These are phyloP conservation scores for Stegodyphus mimosarum DNA, from an alignment of 1,140 invertebrate species.

Conservation along the genomic window DNA sequence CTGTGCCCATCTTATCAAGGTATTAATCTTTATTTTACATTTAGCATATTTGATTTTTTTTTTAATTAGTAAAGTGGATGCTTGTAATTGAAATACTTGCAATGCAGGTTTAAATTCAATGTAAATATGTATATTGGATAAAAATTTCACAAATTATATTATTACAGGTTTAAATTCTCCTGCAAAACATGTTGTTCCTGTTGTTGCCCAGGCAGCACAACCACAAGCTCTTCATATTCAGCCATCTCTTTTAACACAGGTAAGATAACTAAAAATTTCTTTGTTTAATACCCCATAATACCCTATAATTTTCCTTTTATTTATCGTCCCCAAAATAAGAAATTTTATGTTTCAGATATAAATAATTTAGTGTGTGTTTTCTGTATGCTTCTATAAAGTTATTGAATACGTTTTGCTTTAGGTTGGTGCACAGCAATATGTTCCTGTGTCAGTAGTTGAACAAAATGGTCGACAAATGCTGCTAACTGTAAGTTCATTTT, in stretches of 20 bases:
- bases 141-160: background rate
- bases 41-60: too few species aligned
- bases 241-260: constrained; percentile 70
- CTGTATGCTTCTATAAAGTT: too few species aligned
- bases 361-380: too few species aligned
- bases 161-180: constrained; percentile 76
- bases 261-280: constrained; percentile 47
- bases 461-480: constrained; percentile 71
- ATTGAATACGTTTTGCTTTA: constrained; percentile 48
- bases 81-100: too few species aligned
- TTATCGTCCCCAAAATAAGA: too few species aligned
- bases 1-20: constrained; percentile 86
- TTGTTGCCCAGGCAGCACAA: constrained; percentile 75
- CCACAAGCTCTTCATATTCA: constrained; percentile 75
- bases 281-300: background rate
- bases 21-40: background rate
- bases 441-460: constrained; percentile 92
- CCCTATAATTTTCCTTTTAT: too few species aligned
- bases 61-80: too few species aligned
- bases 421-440: constrained; percentile 80
- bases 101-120: too few species aligned
- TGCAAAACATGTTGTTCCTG: constrained; percentile 90
- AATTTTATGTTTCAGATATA: too few species aligned
- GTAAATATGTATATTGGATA: too few species aligned
- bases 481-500: constrained; percentile 70